These are phyloP conservation scores for Dione vanillae DNA, from an alignment of 2,888 invertebrate species.

Conservation along the genomic window DNA sequence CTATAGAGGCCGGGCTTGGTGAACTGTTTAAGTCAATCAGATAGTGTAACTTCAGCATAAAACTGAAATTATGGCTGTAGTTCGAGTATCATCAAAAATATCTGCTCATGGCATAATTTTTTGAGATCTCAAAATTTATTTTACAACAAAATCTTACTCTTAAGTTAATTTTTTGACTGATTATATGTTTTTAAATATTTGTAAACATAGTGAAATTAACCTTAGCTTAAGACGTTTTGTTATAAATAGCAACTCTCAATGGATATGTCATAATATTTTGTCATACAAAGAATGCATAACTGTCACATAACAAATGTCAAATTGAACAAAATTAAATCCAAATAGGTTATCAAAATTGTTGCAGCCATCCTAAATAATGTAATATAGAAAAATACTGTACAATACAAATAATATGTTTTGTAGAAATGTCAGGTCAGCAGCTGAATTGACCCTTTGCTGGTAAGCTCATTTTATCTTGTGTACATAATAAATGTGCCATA, in stretches of 20 bases:
- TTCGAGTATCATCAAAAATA: too few species aligned
- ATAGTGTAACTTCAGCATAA: not conserved
- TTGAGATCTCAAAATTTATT: too few species aligned
- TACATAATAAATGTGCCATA: too few species aligned
- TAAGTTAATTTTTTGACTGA: too few species aligned
- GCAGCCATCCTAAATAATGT: slow-evolving; percentile 57
- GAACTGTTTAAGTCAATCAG: not conserved
- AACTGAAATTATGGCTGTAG: not conserved
- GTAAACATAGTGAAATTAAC: too few species aligned
- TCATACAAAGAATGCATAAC: not conserved
- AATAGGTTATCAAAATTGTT: slow-evolving; percentile 27
- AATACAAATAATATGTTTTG: slow-evolving; percentile 69
- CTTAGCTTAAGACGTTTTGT: not conserved
- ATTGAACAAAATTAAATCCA: not conserved
- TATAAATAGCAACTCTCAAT: not conserved
- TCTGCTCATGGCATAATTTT: too few species aligned
- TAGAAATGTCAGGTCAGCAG: slow-evolving; percentile 71
- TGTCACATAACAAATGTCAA: slow-evolving; percentile 6
- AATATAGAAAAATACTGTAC: slow-evolving; percentile 50
- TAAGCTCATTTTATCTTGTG: slow-evolving; percentile 49
- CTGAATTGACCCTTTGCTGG: slow-evolving; percentile 70
- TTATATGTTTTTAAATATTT: too few species aligned
- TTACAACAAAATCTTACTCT: too few species aligned
- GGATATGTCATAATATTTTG: not conserved
- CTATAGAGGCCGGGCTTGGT: not conserved